These are phyloP conservation scores for Channallabes apus DNA, from an alignment of 2,797 vertebrate species.

Conservation along the genomic window DNA sequence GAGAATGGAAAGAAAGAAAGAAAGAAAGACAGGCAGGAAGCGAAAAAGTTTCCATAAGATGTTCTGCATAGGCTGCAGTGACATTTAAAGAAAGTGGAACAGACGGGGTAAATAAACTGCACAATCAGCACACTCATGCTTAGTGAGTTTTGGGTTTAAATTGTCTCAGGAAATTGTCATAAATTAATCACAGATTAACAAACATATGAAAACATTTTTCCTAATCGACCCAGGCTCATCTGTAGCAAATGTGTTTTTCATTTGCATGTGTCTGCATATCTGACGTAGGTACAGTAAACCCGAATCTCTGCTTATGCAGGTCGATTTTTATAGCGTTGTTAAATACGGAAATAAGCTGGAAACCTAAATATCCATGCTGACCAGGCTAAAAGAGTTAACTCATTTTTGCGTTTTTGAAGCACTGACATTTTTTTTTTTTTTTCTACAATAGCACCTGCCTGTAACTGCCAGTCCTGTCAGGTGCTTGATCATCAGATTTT, in stretches of 20 bases:
- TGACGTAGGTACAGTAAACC: not conserved
- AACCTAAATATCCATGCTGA: constrained; percentile 14
- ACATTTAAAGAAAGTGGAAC: constrained; percentile 9
- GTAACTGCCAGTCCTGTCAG: not conserved
- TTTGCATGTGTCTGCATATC: not conserved
- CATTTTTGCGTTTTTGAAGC: not conserved
- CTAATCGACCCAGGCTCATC: not conserved
- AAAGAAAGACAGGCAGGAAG: not conserved
- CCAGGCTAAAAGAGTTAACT: constrained; percentile 25
- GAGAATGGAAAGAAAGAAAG: constrained; percentile 12
- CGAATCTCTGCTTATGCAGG: constrained; percentile 9
- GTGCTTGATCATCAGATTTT: constrained; percentile 16
- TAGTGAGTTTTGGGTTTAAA: not conserved
- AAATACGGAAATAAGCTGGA: not conserved
- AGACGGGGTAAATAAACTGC: not conserved
- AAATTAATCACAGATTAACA: not conserved
- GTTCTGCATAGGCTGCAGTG: not conserved
- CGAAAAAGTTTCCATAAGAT: not conserved
- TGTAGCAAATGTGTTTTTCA: not conserved
- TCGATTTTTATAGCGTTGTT: constrained; percentile 17
- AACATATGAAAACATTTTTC: not conserved
- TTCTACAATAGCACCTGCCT: constrained; percentile 11
- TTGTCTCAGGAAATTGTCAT: not conserved
- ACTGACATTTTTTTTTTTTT: not conserved
- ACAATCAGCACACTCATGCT: not conserved